Base-by-base conservation (phyloP, 2,888 invertebrate genomes). In the Barypeithes pellucidus region DNA sequence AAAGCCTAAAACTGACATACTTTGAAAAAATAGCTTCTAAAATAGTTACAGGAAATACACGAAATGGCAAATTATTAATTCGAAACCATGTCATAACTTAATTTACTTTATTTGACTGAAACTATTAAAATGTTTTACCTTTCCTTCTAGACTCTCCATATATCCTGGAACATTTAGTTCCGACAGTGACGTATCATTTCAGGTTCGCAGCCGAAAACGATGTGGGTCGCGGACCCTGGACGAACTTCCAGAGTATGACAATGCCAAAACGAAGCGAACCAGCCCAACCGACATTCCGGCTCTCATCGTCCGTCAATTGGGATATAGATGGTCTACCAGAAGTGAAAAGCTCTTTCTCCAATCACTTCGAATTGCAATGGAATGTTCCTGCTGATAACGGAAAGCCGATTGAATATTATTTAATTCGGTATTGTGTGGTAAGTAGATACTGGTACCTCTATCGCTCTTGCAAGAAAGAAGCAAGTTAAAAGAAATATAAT, bases 321-420 rank as follows among this genome's bases (percentile, higher is more conserved):
- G 81, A 73, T 47, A 85, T 85, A 76, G 87, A 87, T 57, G 86
- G 86, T 66, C 84, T 85, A 69, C 87, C 88, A 22, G 87, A 87
- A 52, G 84, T 84, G 24, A 84, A 86, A 3, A 92, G 92, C 45
- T 89, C 89, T 47, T 95, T 91, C 84, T 92, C 92, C 24, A 93
- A 94, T 86, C 92, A 92, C 83, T 95, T 91, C 83, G 94, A 95
- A 82, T 85, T 96, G 18, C 89, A 92, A 82, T 97, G 96, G 96
- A 91, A 91, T 80, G 91, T 93, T 62, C 96, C 96, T 0, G 91
- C 93, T 62, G 94, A 96, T 83, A 97, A 97, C 86, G 97, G 97
- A 8, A 95, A 95, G 86, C 93, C 93, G 24, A 96, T 97, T 82
- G 93, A 94, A 83, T 89, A 89, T 85, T 97, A 96, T 86, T 90